Conservation (phyloP, 2,888 invertebrate genomes). For the Lepidonotus clava region DNA sequence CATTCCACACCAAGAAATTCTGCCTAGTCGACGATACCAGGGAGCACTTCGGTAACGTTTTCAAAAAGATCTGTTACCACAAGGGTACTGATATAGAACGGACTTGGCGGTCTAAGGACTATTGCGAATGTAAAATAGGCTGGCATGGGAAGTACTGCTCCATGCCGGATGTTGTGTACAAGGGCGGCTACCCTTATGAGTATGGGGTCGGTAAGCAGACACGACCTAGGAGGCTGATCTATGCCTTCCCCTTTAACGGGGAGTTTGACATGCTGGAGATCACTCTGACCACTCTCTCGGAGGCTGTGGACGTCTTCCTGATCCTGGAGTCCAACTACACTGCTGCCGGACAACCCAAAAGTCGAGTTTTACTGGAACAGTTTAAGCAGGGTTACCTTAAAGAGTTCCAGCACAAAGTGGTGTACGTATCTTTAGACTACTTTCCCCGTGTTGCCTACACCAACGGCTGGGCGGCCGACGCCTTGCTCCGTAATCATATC, state of each 20-base stretch:
- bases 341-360: conserved; percentile 72
- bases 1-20: conserved; percentile 19
- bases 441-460: conserved; percentile 67
- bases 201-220: not conserved
- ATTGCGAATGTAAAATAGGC: conserved; percentile 35
- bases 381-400: conserved; percentile 82
- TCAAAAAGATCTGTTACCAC: not conserved
- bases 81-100: conserved; percentile 22
- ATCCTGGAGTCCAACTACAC: conserved; percentile 79
- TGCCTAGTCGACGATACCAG: conserved; percentile 15
- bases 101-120: not conserved
- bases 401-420: conserved; percentile 82
- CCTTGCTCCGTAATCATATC: conserved; percentile 59
- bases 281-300: conserved; percentile 84
- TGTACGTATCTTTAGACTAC: conserved; percentile 80
- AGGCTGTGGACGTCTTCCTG: conserved; percentile 85
- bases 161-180: conserved; percentile 44
- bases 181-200: conserved; percentile 46
- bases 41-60: not conserved
- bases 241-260: conserved; percentile 52
- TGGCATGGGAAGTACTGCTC: conserved; percentile 56
- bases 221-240: conserved; percentile 55
- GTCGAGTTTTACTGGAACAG: conserved; percentile 80
- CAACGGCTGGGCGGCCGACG: conserved; percentile 70
- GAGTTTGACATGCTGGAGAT: conserved; percentile 73